A percentile compares a stretch with the other conserved stretches of the same genome.
Evolutionary conservation across 1,140 invertebrate genomes (phyloP).

Genomic region (Drosophila lini): DNA sequence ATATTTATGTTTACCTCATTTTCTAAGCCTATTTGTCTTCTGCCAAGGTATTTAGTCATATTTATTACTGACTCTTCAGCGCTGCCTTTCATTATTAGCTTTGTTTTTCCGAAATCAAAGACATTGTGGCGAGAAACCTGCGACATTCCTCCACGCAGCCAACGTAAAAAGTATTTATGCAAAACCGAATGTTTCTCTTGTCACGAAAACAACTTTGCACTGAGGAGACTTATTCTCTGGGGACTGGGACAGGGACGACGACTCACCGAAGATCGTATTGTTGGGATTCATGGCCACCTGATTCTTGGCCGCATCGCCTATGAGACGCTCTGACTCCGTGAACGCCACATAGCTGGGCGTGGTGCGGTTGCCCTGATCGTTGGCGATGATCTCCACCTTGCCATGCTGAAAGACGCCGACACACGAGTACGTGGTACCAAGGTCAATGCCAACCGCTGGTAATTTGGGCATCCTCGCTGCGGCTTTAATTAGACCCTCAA

Average conservation of each 20-base stretch:
- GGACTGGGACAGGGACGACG: neutral
- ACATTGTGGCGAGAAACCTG: conserved; percentile 1
- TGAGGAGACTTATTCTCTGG: conserved; percentile 31
- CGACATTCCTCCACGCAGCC: conserved; percentile 27
- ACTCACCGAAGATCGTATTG: conserved; percentile 84
- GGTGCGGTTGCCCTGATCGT: conserved; percentile 97
- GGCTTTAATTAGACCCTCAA: conserved; percentile 72
- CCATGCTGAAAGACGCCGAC: conserved; percentile 94
- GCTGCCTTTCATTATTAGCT: conserved; percentile 8
- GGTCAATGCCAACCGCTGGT: conserved; percentile 91
- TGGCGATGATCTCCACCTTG: conserved; percentile 96
- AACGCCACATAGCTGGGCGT: conserved; percentile 99
- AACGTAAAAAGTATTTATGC: conserved; percentile 27
- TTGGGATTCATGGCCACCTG: conserved; percentile 84
- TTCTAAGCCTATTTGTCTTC: neutral
- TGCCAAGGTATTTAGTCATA: conserved; percentile 4
- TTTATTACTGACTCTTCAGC: neutral
- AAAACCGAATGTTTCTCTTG: conserved; percentile 10
- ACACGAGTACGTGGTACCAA: conserved; percentile 92
- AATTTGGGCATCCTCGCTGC: conserved; percentile 76
- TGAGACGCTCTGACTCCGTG: conserved; percentile 97
- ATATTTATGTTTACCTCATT: neutral
- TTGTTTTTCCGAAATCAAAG: conserved; percentile 2
- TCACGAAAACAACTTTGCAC: conserved; percentile 23
- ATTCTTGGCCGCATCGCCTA: conserved; percentile 96